Evolutionary conservation across 2,113 vertebrate genomes (phyloP).

Genomic region (Hiodon alosoides): DNA sequence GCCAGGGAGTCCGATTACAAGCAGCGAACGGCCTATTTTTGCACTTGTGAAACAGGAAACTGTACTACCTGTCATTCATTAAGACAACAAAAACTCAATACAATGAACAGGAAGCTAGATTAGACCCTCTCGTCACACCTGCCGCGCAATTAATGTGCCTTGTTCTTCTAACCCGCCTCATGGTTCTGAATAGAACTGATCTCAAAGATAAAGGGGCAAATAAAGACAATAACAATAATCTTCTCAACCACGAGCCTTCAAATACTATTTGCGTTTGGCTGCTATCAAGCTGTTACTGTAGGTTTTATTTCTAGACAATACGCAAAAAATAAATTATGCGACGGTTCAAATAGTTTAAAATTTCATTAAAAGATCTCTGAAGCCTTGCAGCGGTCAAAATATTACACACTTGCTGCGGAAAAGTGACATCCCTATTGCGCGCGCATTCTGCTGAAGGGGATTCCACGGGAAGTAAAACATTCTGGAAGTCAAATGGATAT

Average conservation of each 20-base stretch:
- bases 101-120: constrained; percentile 63
- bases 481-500: constrained; percentile 5
- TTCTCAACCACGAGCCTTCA: neutral
- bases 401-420: constrained; percentile 2
- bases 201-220: constrained; percentile 38
- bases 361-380: constrained; percentile 21
- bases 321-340: constrained; percentile 14
- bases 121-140: constrained; percentile 73
- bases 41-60: constrained; percentile 73
- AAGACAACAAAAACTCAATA: constrained; percentile 71
- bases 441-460: constrained; percentile 20
- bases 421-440: constrained; percentile 24
- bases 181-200: constrained; percentile 59
- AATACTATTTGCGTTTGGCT: constrained; percentile 1
- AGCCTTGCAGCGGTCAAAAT: constrained; percentile 15
- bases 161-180: constrained; percentile 59
- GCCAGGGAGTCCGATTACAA: constrained; percentile 65
- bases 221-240: constrained; percentile 1
- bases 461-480: constrained; percentile 25
- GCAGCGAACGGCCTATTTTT: constrained; percentile 67
- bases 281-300: constrained; percentile 8
- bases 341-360: constrained; percentile 22
- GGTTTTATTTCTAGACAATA: constrained; percentile 17
- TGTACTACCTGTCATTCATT: constrained; percentile 75
- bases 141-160: constrained; percentile 72